Conservation (phyloP, 2,113 vertebrate species). For the Perca flavescens region DNA sequence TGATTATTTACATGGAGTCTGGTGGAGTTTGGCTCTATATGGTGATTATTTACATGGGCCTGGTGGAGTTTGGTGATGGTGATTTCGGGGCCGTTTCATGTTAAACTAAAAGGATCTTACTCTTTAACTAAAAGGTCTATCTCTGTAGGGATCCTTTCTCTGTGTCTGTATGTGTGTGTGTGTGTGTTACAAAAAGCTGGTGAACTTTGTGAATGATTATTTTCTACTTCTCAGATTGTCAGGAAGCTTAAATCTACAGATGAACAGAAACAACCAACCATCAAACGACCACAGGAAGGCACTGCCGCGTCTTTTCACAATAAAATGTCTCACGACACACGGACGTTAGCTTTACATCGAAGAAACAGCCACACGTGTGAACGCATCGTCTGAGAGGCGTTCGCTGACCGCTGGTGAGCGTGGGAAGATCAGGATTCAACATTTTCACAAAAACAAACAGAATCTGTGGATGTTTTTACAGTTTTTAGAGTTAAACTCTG, state of each 20-base stretch:
- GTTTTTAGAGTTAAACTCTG: too few relatives aligned
- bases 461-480: too few relatives aligned
- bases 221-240: constrained; percentile 26
- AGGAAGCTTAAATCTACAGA: not conserved
- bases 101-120: too few relatives aligned
- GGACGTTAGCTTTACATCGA: not conserved
- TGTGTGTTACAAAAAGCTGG: not conserved
- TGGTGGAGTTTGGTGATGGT: too few relatives aligned
- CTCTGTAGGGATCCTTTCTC: too few relatives aligned
- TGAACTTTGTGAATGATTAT: not conserved
- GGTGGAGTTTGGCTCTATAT: too few relatives aligned
- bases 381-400: not conserved
- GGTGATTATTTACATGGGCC: too few relatives aligned
- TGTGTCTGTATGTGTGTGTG: too few relatives aligned
- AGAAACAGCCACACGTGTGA: not conserved
- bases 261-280: constrained; percentile 2
- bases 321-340: constrained; percentile 1
- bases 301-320: constrained; percentile 19
- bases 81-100: too few relatives aligned
- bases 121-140: too few relatives aligned
- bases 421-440: constrained; percentile 25
- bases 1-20: too few relatives aligned
- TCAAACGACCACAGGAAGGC: constrained; percentile 15
- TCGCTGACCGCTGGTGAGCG: constrained; percentile 23
- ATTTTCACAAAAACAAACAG: not conserved